Evolutionary conservation across 2,113 vertebrate genomes (phyloP), one percentile per base, ranked within the genome.

Genomic region (Nipponia nippon): DNA sequence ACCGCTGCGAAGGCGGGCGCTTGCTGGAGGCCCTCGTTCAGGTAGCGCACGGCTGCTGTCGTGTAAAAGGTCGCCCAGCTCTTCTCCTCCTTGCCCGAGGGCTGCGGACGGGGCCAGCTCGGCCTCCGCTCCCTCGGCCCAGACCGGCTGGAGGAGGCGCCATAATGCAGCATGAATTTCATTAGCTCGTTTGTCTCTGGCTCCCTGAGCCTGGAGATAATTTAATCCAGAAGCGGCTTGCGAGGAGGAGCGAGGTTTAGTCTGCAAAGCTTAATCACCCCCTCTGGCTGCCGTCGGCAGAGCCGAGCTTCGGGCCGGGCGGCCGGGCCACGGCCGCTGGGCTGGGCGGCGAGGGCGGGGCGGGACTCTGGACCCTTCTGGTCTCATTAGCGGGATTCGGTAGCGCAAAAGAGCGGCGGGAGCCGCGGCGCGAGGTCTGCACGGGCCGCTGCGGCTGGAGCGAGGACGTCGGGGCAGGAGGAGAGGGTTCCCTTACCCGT

Each of bases 101-200:
- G 22, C 2, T 3, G 25, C 2, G 19, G 59, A 9, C 0, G 3
- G 2, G 22, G 10, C 53, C 7, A 5, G 46, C 63, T 38, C 5
- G 5, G 44, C 53, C 44, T 32, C 32, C 1, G 22, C 25, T 6
- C 34, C 55, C 38, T 3, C 13, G 7, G 50, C 70, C 5, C 49
- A 2, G 63, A 9, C 16, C 3, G 8, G 55, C 47, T 44, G 66
- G 46, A 13, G 27, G 19, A 50, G 21, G 46, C 10, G 2, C 29
- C 88, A 10, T 76, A 49, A 89, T 69, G 87, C 96, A 87, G 79
- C 95, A 67, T 22, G 93, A 61, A 83, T 96, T 96, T 91, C 94
- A 86, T 94, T 58, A 90, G 90, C 91, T 97, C 83, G 0, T 97
- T 97, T 97, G 94, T 95, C 90, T 90, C 84, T 23, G 94, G 88